phyloP scores from a whole-genome alignment of 64 coral and sea anemone species.

The Cladopsammia gracilis region DNA sequence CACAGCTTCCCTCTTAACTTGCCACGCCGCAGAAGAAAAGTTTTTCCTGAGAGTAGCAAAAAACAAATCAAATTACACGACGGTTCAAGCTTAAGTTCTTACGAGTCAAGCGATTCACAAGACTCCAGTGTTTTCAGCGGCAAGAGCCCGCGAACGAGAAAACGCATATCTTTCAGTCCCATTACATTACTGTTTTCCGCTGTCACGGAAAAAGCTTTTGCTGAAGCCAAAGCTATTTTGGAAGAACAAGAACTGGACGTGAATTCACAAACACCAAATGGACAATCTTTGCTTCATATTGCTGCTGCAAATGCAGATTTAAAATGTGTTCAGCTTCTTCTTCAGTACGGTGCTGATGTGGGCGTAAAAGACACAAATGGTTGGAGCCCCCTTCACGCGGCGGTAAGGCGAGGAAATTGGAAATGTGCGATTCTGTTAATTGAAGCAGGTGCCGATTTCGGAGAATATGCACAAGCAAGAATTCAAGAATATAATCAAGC shows the following conservation, averaged over 20 bases:
- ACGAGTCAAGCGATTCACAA: slow-evolving; percentile 24
- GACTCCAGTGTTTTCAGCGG: slow-evolving; percentile 34
- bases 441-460: slow-evolving; percentile 89
- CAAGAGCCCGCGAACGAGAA: slow-evolving; percentile 33
- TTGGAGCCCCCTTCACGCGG: slow-evolving; percentile 84
- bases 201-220: slow-evolving; percentile 81
- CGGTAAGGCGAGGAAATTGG: slow-evolving; percentile 83
- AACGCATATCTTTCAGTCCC: slow-evolving; percentile 90
- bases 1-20: slow-evolving; percentile 65
- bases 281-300: slow-evolving; percentile 88
- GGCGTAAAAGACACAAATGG: slow-evolving; percentile 68
- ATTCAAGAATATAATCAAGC: slow-evolving; percentile 91
- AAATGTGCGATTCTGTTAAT: slow-evolving; percentile 91
- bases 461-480: slow-evolving; percentile 73
- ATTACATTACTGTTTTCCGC: slow-evolving; percentile 84
- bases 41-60: slow-evolving; percentile 5
- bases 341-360: slow-evolving; percentile 77
- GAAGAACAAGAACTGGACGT: slow-evolving; percentile 79
- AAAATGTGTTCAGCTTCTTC: slow-evolving; percentile 69
- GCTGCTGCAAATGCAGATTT: slow-evolving; percentile 90
- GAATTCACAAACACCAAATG: slow-evolving; percentile 87
- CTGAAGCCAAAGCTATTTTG: slow-evolving; percentile 78
- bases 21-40: slow-evolving; percentile 24
- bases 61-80: slow-evolving; percentile 25
- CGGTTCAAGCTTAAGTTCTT: slow-evolving; percentile 38